Evolutionary conservation across 2,888 invertebrate species (phyloP).

Genomic region (Amphipoea oculea): DNA sequence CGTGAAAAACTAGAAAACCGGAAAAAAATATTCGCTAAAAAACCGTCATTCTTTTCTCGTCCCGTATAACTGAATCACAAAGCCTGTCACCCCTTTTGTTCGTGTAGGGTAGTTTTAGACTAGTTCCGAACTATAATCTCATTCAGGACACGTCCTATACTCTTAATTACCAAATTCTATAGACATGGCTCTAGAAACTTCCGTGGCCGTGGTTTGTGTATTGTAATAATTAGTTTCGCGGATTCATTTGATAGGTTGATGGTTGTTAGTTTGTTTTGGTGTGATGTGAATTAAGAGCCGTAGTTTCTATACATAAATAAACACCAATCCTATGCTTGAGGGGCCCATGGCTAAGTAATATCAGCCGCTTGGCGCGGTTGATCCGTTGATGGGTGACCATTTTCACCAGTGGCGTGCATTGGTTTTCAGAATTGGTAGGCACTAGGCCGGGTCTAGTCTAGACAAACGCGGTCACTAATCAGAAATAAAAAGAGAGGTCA

Average conservation of each 20-base stretch:
- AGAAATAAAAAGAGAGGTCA: too few species aligned
- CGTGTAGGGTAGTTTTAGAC: slow-evolving; percentile 26
- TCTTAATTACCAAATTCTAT: slow-evolving; percentile 42
- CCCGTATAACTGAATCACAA: slow-evolving; percentile 32
- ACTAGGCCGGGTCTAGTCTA: too few species aligned
- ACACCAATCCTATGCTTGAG: too few species aligned
- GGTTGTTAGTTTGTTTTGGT: neutral
- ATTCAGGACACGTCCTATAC: slow-evolving; percentile 23
- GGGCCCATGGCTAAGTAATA: too few species aligned
- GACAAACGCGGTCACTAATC: too few species aligned
- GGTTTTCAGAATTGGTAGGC: too few species aligned
- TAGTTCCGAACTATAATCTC: slow-evolving; percentile 42
- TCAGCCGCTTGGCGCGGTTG: too few species aligned
- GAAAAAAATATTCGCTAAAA: neutral
- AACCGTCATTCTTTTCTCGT: slow-evolving; percentile 16
- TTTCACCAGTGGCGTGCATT: too few species aligned
- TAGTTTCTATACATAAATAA: too few species aligned
- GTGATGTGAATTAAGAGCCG: neutral
- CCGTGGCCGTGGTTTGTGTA: neutral
- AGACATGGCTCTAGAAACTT: slow-evolving; percentile 20
- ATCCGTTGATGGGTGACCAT: too few species aligned
- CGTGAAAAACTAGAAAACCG: neutral
- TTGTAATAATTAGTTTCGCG: neutral
- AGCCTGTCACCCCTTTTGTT: slow-evolving; percentile 37
- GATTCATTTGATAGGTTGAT: slow-evolving; percentile 1